A percentile compares a stretch with the other conserved stretches of the same genome.
Evolutionary conservation across 2,888 invertebrate species (phyloP).

Genomic region (Agrilus mali): DNA sequence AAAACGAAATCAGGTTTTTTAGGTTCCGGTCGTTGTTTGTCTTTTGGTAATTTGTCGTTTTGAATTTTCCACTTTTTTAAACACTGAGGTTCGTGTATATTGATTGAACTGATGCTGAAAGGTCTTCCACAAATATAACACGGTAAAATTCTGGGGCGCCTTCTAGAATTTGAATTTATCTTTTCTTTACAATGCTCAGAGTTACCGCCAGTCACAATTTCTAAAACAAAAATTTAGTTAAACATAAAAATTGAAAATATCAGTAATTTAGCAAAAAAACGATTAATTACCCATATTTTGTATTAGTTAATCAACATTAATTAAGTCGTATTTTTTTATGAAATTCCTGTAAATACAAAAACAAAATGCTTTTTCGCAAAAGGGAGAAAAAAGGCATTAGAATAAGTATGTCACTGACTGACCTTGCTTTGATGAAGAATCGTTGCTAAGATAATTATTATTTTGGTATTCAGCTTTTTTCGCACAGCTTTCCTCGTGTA

Average conservation of each 20-base stretch:
- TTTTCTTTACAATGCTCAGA: neutral
- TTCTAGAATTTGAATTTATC: constrained; percentile 10
- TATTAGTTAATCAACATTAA: too few species aligned
- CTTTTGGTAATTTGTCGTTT: constrained; percentile 45
- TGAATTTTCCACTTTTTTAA: constrained; percentile 49
- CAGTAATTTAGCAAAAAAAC: too few species aligned
- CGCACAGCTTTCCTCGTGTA: constrained; percentile 56
- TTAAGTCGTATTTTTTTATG: too few species aligned
- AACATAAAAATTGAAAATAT: neutral
- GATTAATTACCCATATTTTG: too few species aligned
- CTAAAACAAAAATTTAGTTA: too few species aligned
- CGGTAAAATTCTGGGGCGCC: constrained; percentile 28
- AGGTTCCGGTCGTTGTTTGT: constrained; percentile 41
- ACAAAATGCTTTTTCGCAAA: too few species aligned
- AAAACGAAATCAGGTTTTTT: constrained; percentile 41
- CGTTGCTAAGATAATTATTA: too few species aligned
- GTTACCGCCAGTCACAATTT: too few species aligned
- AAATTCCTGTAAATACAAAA: too few species aligned
- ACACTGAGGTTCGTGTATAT: constrained; percentile 55
- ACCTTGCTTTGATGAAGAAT: too few species aligned
- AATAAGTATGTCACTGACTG: too few species aligned
- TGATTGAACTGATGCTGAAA: constrained; percentile 47
- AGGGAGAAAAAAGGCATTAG: too few species aligned
- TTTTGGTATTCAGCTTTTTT: constrained; percentile 45
- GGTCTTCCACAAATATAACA: constrained; percentile 55